Conservation (phyloP, 37 sponge, comb jelly and placozoan species). For the Cliona cf. orientalis region DNA sequence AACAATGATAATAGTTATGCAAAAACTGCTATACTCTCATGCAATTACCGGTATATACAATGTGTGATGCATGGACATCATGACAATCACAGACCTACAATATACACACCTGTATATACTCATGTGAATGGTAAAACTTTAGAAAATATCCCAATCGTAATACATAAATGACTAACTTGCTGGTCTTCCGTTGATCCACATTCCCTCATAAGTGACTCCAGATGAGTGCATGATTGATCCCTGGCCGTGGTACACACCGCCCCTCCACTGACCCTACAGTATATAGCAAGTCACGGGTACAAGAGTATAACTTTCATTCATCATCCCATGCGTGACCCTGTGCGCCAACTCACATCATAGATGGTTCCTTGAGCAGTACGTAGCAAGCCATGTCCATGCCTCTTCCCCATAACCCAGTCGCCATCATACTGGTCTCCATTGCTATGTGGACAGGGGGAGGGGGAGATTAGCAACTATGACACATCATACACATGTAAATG, state of each 20-base stretch:
- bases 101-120: too few species aligned
- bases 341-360: slow-evolving; percentile 69
- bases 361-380: slow-evolving; percentile 58
- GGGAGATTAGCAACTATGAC: too few species aligned
- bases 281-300: not conserved
- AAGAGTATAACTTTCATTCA: not conserved
- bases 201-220: slow-evolving; percentile 62
- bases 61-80: too few species aligned
- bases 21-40: too few species aligned
- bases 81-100: too few species aligned
- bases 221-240: slow-evolving; percentile 66
- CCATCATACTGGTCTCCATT: slow-evolving; percentile 89
- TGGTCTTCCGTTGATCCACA: slow-evolving; percentile 78
- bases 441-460: too few species aligned
- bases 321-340: not conserved
- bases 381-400: slow-evolving; percentile 84
- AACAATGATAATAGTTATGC: too few species aligned
- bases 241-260: slow-evolving; percentile 70
- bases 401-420: slow-evolving; percentile 69
- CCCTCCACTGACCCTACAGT: slow-evolving; percentile 81
- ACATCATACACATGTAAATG: too few species aligned
- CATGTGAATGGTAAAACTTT: too few species aligned
- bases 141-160: too few species aligned
- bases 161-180: slow-evolving; percentile 40
- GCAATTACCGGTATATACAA: too few species aligned